Conservation (phyloP, 2,113 vertebrate species). For the Salvelinus namaycush region DNA sequence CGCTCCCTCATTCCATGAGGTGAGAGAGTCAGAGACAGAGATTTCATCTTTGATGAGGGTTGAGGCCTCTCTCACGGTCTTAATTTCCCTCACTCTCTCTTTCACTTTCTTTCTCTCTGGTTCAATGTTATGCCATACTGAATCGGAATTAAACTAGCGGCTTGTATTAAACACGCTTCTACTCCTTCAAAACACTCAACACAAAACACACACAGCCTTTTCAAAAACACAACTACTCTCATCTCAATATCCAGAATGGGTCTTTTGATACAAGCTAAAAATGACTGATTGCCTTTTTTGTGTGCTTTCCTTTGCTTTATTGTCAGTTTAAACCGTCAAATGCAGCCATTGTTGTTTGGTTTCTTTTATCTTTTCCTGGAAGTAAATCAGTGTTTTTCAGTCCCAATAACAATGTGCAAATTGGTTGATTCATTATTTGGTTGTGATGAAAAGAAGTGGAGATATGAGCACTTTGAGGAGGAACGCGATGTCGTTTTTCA, state of each 20-base stretch:
- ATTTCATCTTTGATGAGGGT: neutral
- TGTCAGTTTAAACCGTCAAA: constrained; percentile 52
- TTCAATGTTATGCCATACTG: constrained; percentile 46
- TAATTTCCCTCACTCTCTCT: neutral
- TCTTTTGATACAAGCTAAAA: constrained; percentile 56
- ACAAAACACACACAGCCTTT: constrained; percentile 18
- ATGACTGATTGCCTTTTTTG: constrained; percentile 57
- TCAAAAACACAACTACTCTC: constrained; percentile 17
- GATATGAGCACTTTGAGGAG: constrained; percentile 70
- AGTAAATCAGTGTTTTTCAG: constrained; percentile 54
- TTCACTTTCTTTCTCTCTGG: constrained; percentile 14
- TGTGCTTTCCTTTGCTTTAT: constrained; percentile 50
- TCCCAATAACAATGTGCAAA: constrained; percentile 63
- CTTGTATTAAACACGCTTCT: constrained; percentile 26
- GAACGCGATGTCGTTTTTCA: constrained; percentile 58
- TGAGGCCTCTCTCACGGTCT: constrained; percentile 1
- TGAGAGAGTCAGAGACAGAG: neutral
- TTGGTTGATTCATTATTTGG: constrained; percentile 54
- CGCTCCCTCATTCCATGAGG: neutral
- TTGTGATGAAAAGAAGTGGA: constrained; percentile 61
- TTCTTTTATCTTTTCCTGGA: constrained; percentile 59
- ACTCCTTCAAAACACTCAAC: constrained; percentile 27
- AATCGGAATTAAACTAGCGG: constrained; percentile 54
- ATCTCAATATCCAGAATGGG: constrained; percentile 29
- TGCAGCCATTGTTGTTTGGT: constrained; percentile 52